phyloP scores from a whole-genome alignment of 2,113 vertebrate species.

The Bungarus multicinctus region DNA sequence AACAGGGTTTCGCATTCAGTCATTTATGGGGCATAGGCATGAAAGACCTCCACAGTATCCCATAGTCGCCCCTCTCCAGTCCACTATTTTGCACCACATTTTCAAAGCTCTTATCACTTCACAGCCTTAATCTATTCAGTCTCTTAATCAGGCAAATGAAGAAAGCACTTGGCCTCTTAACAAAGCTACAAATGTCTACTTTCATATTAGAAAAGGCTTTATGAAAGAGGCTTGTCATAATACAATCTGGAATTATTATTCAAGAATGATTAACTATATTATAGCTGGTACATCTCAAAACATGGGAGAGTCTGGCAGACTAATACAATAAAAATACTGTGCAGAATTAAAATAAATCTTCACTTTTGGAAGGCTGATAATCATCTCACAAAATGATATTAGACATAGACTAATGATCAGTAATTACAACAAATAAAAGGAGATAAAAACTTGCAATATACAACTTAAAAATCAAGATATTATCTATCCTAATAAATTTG shows the following conservation, averaged over 20 bases:
- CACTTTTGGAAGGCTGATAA: not conserved
- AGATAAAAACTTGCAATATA: not conserved
- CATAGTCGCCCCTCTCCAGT: not conserved
- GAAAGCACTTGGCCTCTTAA: not conserved
- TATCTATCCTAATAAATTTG: not conserved
- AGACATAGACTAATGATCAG: not conserved
- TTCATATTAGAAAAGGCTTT: not conserved
- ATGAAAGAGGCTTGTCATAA: not conserved
- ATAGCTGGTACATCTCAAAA: not conserved
- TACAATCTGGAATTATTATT: not conserved
- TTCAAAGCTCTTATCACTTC: not conserved
- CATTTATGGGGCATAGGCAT: not conserved
- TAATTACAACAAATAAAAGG: not conserved
- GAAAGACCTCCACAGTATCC: not conserved
- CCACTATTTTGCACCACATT: not conserved
- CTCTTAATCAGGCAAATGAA: not conserved
- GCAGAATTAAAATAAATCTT: not conserved
- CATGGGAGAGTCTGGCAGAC: not conserved
- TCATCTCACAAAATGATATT: not conserved
- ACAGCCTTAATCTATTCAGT: not conserved
- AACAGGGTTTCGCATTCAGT: not conserved
- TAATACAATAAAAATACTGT: not conserved
- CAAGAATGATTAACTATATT: not conserved
- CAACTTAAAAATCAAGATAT: not conserved
- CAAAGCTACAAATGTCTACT: not conserved